Base-by-base conservation (phyloP, 2,888 invertebrate genomes). In the Ichneumon xanthorius region DNA sequence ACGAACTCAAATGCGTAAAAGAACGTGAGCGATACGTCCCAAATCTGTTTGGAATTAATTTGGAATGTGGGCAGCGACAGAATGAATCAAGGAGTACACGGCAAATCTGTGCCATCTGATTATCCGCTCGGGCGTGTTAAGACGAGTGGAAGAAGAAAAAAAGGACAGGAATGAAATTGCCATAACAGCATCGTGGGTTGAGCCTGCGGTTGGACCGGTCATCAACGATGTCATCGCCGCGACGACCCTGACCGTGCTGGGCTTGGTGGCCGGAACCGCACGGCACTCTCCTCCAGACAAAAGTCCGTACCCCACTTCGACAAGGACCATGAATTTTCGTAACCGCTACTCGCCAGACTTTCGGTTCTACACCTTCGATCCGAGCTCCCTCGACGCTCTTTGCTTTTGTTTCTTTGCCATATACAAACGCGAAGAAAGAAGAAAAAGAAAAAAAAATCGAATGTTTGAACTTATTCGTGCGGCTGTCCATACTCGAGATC, bases 271-370 rank as follows among this genome's bases (percentile, higher is more conserved):
- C 61, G 48, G 48, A 58, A 63, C 75, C 30, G 63, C 63, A 65
- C 63, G 30, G 45, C 45, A 3, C 63, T 33, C 71, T 72, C 63
- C 65, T 37, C 33, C 55, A 45, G 30, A 58, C 65, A 72, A 80
- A 72, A 78, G 68, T 81, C 80, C 80, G 67, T 50, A 65, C 82
- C 78, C 80, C 65, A 63, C 65, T 63, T 77, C 72, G 68, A 79
- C 85, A 80, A 82, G 82, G 85, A 71, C 85, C 82, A 65, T 80
- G 82, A 82, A 86, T 86, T 82, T 48, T 82, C 85, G 85, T 82
- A 86, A 82, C 77, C 33, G 30, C 63, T n/a, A 33, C 30, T 26
- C 26, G 63, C 26, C 30, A 5, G 63, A 4, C 11, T 63, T 63
- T 63, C 30, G 16, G 30, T 30, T 63, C 16, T 33, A 16, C 33